Evolutionary conservation across 35 echinoderm and acorn worm genomes (phyloP).

Genomic region (Patiria miniata): DNA sequence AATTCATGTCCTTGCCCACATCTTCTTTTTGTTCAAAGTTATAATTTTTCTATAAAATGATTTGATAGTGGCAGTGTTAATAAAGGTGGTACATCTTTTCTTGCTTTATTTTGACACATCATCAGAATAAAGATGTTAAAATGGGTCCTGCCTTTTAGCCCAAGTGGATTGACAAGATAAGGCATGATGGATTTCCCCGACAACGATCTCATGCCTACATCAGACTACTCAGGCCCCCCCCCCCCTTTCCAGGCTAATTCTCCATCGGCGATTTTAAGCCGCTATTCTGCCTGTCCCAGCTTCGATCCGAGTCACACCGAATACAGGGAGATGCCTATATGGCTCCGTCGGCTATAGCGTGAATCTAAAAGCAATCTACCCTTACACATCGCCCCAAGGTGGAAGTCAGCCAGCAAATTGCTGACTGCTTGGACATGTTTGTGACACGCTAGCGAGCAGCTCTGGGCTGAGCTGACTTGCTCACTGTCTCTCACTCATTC

Average conservation of each 20-base stretch:
- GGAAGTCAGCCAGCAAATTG: slow-evolving; percentile 24
- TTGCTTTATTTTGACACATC: no score
- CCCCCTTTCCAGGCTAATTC: slow-evolving; percentile 27
- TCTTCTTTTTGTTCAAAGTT: no score
- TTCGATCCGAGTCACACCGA: background rate
- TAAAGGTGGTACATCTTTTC: no score
- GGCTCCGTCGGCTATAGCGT: background rate
- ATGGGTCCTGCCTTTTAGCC: slow-evolving; percentile 4
- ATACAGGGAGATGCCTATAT: background rate
- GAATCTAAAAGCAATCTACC: slow-evolving; percentile 9
- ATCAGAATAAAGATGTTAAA: background rate
- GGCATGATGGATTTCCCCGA: background rate
- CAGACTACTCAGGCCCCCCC: background rate
- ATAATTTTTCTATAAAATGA: no score
- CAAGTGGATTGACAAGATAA: background rate
- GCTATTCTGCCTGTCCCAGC: background rate
- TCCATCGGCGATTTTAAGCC: slow-evolving; percentile 17
- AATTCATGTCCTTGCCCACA: no score
- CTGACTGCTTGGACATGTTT: background rate
- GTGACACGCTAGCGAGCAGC: slow-evolving; percentile 16
- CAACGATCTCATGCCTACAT: background rate
- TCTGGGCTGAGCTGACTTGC: background rate
- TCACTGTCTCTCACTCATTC: background rate
- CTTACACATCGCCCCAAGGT: background rate
- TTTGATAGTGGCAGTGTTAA: no score